Evolutionary conservation across 2,797 vertebrate genomes (phyloP).

Genomic region (Acrocephalus scirpaceus): DNA sequence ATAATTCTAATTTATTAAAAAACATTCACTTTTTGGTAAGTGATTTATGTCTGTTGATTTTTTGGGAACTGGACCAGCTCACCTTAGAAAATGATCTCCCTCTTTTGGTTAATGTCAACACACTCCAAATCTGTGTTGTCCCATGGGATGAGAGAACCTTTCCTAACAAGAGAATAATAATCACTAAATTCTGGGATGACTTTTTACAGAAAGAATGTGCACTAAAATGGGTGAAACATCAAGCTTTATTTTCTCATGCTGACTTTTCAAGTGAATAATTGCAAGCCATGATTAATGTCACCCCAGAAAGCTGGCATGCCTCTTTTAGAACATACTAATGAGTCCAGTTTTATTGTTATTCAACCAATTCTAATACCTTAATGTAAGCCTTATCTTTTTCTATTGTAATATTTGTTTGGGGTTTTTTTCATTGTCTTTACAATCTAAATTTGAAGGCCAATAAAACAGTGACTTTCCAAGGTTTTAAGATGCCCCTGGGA

Average conservation of each 20-base stretch:
- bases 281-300: slow-evolving; percentile 44
- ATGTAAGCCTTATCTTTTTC: background rate
- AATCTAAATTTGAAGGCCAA: background rate
- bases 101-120: background rate
- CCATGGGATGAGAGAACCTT: background rate
- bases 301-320: slow-evolving; percentile 40
- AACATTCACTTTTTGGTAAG: background rate
- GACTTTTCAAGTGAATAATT: slow-evolving; percentile 57
- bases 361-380: background rate
- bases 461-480: background rate
- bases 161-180: background rate
- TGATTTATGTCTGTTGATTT: background rate
- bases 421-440: background rate
- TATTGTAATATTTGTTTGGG: background rate
- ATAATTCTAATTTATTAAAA: background rate
- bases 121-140: background rate
- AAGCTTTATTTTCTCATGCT: slow-evolving; percentile 40
- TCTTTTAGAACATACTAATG: slow-evolving; percentile 27
- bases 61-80: background rate
- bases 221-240: slow-evolving; percentile 28
- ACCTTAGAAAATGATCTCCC: background rate
- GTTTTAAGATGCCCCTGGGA: background rate
- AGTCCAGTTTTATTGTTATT: slow-evolving; percentile 19
- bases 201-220: slow-evolving; percentile 21
- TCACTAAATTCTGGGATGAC: background rate